A percentile compares a stretch with the other conserved stretches of the same genome.
phyloP scores from a whole-genome alignment of 1,140 invertebrate species.

The Musca domestica region DNA sequence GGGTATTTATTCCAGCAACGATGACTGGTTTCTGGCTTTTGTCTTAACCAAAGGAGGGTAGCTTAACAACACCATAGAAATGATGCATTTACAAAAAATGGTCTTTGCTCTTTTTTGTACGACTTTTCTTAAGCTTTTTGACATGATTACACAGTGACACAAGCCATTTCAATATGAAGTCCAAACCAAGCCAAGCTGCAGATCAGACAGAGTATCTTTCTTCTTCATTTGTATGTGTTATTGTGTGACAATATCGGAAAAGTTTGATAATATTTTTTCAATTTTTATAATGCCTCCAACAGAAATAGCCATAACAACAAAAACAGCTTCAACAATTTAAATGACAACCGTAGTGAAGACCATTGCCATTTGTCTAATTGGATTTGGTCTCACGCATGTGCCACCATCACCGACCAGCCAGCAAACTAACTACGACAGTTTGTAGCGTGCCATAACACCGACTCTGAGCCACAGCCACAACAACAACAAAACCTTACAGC shows the following conservation, averaged over 20 bases:
- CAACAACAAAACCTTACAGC: too few species aligned
- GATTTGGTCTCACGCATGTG: background rate
- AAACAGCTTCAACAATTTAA: background rate
- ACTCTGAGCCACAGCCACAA: too few species aligned
- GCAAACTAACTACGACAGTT: too few species aligned
- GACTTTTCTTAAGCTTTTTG: background rate
- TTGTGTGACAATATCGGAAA: slow-evolving; percentile 2
- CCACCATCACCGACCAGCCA: too few species aligned
- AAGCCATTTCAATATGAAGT: too few species aligned
- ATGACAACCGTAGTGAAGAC: background rate
- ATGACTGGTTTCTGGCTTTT: too few species aligned
- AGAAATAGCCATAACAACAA: background rate
- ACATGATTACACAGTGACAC: background rate
- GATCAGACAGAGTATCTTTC: background rate
- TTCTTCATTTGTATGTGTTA: background rate
- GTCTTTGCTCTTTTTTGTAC: background rate
- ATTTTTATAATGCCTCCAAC: background rate
- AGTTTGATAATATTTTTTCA: slow-evolving; percentile 8
- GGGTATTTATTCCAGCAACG: too few species aligned
- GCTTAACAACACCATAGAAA: background rate
- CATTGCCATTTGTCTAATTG: slow-evolving; percentile 16
- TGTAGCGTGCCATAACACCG: too few species aligned
- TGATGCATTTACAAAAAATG: slow-evolving; percentile 2
- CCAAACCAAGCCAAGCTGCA: too few species aligned
- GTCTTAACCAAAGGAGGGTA: too few species aligned